These are phyloP conservation scores for Chymomyza procnemis DNA, from an alignment of 2,888 invertebrate species.

Conservation along the genomic window DNA sequence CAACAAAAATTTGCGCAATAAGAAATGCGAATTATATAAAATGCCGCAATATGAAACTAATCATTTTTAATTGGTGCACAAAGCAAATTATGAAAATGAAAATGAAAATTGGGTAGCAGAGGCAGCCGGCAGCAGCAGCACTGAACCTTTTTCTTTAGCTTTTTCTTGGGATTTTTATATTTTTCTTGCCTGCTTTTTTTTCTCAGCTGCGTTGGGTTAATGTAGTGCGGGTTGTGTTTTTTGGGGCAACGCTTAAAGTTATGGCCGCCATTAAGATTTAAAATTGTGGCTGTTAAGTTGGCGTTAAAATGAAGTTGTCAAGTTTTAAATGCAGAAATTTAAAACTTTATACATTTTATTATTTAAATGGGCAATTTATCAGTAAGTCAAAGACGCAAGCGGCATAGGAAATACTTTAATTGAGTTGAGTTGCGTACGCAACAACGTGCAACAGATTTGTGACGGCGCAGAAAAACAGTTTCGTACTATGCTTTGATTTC, in stretches of 20 bases:
- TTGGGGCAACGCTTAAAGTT: constrained; percentile 27
- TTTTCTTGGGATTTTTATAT: background rate
- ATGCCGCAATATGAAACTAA: constrained; percentile 67
- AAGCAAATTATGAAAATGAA: constrained; percentile 55
- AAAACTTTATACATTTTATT: background rate
- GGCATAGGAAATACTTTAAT: constrained; percentile 1
- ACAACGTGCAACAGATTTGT: background rate
- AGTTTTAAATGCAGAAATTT: background rate
- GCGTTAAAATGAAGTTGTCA: constrained; percentile 21
- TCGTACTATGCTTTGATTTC: too few species aligned
- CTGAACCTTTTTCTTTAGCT: constrained; percentile 34
- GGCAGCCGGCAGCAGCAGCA: too few species aligned
- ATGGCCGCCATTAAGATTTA: constrained; percentile 56
- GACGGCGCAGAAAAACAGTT: too few species aligned
- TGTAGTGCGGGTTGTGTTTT: background rate
- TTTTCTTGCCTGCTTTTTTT: background rate
- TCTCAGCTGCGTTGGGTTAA: background rate
- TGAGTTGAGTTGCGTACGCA: background rate
- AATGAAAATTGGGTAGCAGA: constrained; percentile 22
- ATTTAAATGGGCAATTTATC: constrained; percentile 33
- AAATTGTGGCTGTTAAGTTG: constrained; percentile 40
- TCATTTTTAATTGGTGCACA: constrained; percentile 67
- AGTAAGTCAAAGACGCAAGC: constrained; percentile 7
- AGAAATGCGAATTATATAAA: constrained; percentile 49
- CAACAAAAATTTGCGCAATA: constrained; percentile 38